Evolutionary conservation across 2,113 vertebrate genomes (phyloP), one percentile per base, ranked within the genome.

Genomic region (Pipa parva): DNA sequence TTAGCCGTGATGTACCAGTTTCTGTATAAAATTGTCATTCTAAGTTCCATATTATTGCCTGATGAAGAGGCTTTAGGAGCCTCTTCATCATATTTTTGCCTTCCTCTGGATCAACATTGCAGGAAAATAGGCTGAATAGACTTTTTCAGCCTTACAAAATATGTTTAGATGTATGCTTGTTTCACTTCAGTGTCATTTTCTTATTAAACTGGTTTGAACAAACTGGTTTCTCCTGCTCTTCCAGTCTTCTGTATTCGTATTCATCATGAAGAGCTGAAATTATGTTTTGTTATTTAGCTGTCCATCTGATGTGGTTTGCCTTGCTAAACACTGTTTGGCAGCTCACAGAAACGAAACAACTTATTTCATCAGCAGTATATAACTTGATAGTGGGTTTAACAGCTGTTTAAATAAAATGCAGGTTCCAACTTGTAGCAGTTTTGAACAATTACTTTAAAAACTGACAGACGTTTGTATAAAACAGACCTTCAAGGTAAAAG

Each of bases 261-360:
- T 52, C 29, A 15, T 15, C 13, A 29, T 45, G 48, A 20, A 45
- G 58, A 61, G 48, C 42, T 45, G 25, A 70, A 61, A 70, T 61
- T 58, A 70, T 70, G 66, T 61, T 54, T 70, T 70, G 66, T 70
- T 60, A 60, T 61, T 60, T 70, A 31, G 66, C 57, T 56, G 45
- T 31, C 24, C 58, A 61, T 70, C 58, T 70, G 64, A 68, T 68
- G 64, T 70, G 58, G 66, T 70, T 61, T 52, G 36, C 27, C 11
- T 22, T 45, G 57, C 58, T 54, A 13, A n/a, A 33, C 36, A 42
- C 36, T 22, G 5, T 25, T 68, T 52, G 48, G 57, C 36, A 70
- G 31, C 12, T 24, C 50, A 28, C 25, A 20, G 26, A 3, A 56
- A 5, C 29, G n/a, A 31, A 56, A 27, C 28, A 56, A 18, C 52